phyloP scores from a whole-genome alignment of 2,797 vertebrate species.

The Muscicapa comitata region DNA sequence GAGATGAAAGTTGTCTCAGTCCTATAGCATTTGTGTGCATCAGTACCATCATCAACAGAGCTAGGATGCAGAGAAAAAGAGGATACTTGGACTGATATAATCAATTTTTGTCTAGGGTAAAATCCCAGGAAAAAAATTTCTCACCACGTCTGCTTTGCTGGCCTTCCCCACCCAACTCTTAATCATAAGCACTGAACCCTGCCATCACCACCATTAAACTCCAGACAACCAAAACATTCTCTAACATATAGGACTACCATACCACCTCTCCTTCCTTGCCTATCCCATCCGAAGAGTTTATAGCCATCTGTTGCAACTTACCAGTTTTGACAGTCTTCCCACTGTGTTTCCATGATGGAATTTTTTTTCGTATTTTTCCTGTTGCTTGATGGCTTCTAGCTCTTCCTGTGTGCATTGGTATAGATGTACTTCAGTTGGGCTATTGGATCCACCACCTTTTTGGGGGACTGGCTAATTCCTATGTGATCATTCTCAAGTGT shows the following conservation, averaged over 20 bases:
- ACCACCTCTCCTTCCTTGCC: not conserved
- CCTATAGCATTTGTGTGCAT: not conserved
- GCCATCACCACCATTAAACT: not conserved
- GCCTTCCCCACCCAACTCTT: not conserved
- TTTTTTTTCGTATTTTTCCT: not conserved
- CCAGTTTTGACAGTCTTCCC: not conserved
- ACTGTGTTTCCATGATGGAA: not conserved
- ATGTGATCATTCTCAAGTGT: not conserved
- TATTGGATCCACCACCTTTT: not conserved
- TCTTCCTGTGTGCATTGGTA: not conserved
- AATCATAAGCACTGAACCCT: not conserved
- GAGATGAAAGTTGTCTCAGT: not conserved
- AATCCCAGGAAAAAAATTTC: not conserved
- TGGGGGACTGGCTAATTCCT: not conserved
- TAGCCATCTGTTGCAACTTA: not conserved
- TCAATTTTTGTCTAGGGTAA: not conserved
- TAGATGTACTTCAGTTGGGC: not conserved
- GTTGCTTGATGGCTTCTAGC: rapidly evolving
- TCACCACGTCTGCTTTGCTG: not conserved
- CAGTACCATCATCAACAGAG: not conserved
- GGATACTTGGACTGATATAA: not conserved
- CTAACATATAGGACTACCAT: not conserved
- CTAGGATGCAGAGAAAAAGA: not conserved
- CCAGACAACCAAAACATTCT: not conserved
- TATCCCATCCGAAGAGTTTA: not conserved